A percentile compares a stretch with the other conserved stretches of the same genome.
These are phyloP conservation scores for Seriola dumerili DNA, from an alignment of 2,113 vertebrate genomes.

Conservation along the genomic window DNA sequence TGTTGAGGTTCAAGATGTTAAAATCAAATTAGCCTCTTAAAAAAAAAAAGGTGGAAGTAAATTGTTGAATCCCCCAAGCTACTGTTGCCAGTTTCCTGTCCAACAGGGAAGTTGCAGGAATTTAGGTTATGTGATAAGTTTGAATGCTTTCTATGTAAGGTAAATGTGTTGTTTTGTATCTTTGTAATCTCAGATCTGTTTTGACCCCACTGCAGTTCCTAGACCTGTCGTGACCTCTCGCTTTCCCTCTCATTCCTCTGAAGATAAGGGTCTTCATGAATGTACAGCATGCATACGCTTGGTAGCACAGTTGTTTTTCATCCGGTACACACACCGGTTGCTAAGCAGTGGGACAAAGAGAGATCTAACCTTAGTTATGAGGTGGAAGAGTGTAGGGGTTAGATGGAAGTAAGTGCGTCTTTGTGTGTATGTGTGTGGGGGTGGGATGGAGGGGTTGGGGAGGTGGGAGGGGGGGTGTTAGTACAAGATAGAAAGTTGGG, in stretches of 20 bases:
- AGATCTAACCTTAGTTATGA: constrained; percentile 61
- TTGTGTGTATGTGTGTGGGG: not conserved
- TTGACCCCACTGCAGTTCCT: constrained; percentile 46
- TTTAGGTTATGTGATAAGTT: constrained; percentile 51
- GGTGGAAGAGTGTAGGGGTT: constrained; percentile 34
- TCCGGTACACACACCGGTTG: constrained; percentile 76
- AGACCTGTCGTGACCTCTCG: constrained; percentile 58
- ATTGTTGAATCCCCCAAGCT: constrained; percentile 34
- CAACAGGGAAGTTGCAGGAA: constrained; percentile 45
- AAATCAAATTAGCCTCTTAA: not conserved
- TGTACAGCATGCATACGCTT: constrained; percentile 65
- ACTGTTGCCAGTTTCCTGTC: constrained; percentile 45
- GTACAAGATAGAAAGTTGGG: constrained; percentile 4
- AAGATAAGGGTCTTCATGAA: constrained; percentile 61
- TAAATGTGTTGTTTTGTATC: constrained; percentile 34
- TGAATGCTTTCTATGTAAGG: constrained; percentile 39
- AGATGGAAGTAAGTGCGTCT: not conserved
- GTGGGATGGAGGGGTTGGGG: too few species aligned
- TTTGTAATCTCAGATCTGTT: constrained; percentile 60
- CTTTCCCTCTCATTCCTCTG: constrained; percentile 37
- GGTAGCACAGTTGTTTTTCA: constrained; percentile 57
- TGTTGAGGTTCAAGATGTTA: not conserved
- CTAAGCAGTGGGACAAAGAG: constrained; percentile 74
- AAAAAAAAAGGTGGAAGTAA: constrained; percentile 23
- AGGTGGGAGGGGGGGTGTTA: constrained; percentile 1